Conservation (phyloP, 1,140 invertebrate species). For the Nasonia giraulti region DNA sequence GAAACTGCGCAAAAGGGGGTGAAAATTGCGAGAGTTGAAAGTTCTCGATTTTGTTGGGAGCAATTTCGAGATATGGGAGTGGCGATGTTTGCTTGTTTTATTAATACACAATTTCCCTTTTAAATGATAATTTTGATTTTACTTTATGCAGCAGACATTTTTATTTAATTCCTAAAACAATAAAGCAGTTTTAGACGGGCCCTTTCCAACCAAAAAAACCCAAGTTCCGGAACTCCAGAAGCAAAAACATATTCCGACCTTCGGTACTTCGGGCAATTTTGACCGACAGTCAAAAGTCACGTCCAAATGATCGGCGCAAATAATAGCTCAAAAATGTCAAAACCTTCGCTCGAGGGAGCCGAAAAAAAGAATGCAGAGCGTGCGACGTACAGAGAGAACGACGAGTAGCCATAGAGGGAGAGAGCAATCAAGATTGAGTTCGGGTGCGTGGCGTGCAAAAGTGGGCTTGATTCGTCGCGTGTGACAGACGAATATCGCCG, state of each 20-base stretch:
- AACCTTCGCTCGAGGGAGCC: background rate
- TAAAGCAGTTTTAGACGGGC: too few relatives aligned
- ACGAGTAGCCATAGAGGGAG: background rate
- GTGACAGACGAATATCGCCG: too few relatives aligned
- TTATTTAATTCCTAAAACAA: too few relatives aligned
- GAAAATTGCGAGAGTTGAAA: background rate
- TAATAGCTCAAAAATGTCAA: background rate
- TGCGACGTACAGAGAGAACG: background rate
- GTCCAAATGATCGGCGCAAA: background rate
- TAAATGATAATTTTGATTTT: too few relatives aligned
- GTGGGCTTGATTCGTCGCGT: constrained; percentile 42
- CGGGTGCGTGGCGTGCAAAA: constrained; percentile 13
- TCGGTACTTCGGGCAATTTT: too few relatives aligned
- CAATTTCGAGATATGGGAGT: too few relatives aligned
- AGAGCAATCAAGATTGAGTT: constrained; percentile 45
- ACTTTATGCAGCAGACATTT: too few relatives aligned
- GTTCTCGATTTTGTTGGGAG: background rate
- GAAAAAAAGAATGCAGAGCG: constrained; percentile 5
- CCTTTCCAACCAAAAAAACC: too few relatives aligned
- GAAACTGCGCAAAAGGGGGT: background rate
- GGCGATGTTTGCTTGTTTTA: too few relatives aligned
- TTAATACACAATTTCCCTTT: too few relatives aligned
- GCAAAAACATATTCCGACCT: too few relatives aligned
- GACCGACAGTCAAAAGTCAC: background rate
- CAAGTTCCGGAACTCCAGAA: too few relatives aligned